Base-by-base conservation (phyloP, 2,888 invertebrate species). In the Dione juno region DNA sequence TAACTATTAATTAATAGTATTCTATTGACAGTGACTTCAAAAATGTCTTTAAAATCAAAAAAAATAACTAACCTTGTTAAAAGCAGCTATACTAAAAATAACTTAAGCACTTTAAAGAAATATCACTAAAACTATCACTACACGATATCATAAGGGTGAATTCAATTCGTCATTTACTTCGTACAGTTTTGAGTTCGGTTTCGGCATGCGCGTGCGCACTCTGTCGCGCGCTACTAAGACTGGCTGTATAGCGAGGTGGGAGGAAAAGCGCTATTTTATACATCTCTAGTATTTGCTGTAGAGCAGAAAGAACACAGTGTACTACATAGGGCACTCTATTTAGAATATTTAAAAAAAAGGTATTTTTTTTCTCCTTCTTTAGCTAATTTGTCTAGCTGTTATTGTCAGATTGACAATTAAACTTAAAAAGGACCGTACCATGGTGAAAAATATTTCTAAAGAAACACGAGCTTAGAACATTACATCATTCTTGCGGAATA, bases 171-270 rank as follows among this genome's bases (percentile, higher is more conserved):
- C 75, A 79, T 74, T 69, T 74, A 69, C n/a, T 21, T 74, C 73
- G 81, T 80, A 76, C 78, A 16, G n/a, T 21, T 3, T 19, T 19
- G 11, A 50, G 19, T 50, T 50, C 50, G 67, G 40, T 58, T 28
- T 54, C 86, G 67, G 40, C 61, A 85, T 84, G 91, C 88, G 91
- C 87, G 72, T 81, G 84, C 89, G 87, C 80, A 78, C 81, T 78
- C 77, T 79, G 81, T 82, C 88, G 86, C 86, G 87, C 89, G 85
- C 87, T 82, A 80, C 85, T 90, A 90, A 91, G 88, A 84, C 84
- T 83, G 69, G 80, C 77, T 87, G 83, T 91, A 71, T 77, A 77
- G 78, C 80, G 82, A 85, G 87, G 90, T 84, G 89, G 90, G 88
- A 86, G 86, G 45, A 45, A 61, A 45, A 28, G 21, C 41, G 10